Conservation (phyloP, 23 tunicate species). For the Trididemnum nubilum region DNA sequence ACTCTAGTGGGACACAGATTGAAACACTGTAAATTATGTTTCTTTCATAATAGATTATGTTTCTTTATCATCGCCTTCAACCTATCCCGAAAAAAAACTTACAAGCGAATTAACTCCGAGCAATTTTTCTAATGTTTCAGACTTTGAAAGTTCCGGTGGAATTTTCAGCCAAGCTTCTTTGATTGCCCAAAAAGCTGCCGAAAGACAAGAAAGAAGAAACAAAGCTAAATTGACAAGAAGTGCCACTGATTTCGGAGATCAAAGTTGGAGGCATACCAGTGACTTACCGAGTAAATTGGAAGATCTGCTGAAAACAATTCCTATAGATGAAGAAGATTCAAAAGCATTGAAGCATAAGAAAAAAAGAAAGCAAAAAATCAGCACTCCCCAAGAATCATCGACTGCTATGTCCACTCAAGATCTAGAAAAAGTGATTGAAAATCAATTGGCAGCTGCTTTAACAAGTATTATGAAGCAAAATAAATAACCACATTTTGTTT, state of each 20-base stretch:
- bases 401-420: slow-evolving; percentile 1
- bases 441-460: slow-evolving; percentile 13
- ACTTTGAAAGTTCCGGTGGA: neutral
- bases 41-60: no score
- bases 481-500: no score
- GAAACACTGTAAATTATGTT: no score
- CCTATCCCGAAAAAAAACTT: no score
- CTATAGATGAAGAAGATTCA: neutral
- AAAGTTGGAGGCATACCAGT: neutral
- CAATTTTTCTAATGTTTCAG: no score
- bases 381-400: neutral
- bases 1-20: no score
- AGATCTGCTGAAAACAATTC: neutral
- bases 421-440: slow-evolving; percentile 10
- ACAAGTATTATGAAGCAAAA: neutral
- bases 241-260: neutral
- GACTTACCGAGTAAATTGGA: neutral
- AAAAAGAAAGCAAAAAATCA: neutral
- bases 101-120: no score
- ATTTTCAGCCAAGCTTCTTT: neutral
- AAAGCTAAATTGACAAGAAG: neutral
- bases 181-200: neutral
- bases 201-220: neutral
- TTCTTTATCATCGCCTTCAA: no score
- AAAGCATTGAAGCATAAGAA: neutral